These are phyloP conservation scores for Paralinhomoeus sp. DNA, from an alignment of 2,888 invertebrate genomes.

Conservation along the genomic window DNA sequence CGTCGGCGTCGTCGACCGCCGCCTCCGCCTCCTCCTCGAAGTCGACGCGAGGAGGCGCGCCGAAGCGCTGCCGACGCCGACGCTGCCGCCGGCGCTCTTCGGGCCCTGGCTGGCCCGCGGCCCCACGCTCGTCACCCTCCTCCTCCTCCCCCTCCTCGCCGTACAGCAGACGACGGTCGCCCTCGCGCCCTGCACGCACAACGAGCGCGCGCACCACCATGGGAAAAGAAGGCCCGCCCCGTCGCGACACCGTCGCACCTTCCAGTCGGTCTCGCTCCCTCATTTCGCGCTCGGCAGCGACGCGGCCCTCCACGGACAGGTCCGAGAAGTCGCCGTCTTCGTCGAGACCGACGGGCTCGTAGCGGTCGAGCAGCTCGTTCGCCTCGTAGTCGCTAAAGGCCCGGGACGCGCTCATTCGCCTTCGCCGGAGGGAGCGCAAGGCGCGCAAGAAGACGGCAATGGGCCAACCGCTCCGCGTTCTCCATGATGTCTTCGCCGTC, in stretches of 20 bases:
- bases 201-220: too few relatives aligned
- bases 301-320: slow-evolving; percentile 59
- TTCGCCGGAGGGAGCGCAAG: too few relatives aligned
- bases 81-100: too few relatives aligned
- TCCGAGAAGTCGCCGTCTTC: slow-evolving; percentile 52
- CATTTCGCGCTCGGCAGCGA: slow-evolving; percentile 72
- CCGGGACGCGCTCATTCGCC: too few relatives aligned
- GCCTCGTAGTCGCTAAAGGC: slow-evolving; percentile 65
- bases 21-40: slow-evolving; percentile 7
- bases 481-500: slow-evolving; percentile 18
- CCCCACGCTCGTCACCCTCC: too few relatives aligned
- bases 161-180: slow-evolving; percentile 3
- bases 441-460: too few relatives aligned
- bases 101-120: too few relatives aligned
- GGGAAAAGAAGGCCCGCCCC: slow-evolving; percentile 35
- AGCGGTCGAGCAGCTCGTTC: slow-evolving; percentile 78
- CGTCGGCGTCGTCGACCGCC: slow-evolving; percentile 25
- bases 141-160: slow-evolving; percentile 11
- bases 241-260: slow-evolving; percentile 36
- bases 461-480: background rate
- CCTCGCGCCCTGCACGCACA: too few relatives aligned
- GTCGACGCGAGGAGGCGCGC: too few relatives aligned
- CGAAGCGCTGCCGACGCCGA: too few relatives aligned
- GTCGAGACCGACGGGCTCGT: slow-evolving; percentile 62
- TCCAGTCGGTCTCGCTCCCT: slow-evolving; percentile 58